These are phyloP conservation scores for Hydrocynus forskahlii DNA, from an alignment of 2,797 vertebrate genomes.

Conservation along the genomic window DNA sequence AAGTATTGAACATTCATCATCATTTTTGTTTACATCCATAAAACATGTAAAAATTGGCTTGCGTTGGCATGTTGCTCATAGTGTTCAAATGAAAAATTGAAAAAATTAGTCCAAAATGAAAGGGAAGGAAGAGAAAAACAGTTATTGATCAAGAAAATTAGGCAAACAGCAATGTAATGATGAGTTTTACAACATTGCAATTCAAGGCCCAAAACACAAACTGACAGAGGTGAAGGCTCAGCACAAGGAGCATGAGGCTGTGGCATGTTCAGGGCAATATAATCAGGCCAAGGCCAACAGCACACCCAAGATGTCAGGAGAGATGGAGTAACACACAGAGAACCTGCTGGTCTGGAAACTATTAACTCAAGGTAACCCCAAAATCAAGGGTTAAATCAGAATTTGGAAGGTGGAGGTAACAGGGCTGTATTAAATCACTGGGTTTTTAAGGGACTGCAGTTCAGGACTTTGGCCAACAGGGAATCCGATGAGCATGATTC, in stretches of 20 bases:
- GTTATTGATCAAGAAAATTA: slow-evolving; percentile 18
- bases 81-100: not conserved
- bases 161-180: slow-evolving; percentile 38
- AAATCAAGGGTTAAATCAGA: not conserved
- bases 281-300: slow-evolving; percentile 42
- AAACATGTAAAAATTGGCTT: slow-evolving; percentile 31
- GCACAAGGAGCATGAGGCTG: slow-evolving; percentile 12
- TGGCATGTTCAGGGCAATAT: slow-evolving; percentile 25
- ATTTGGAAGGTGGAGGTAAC: not conserved
- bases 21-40: slow-evolving; percentile 31
- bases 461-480: not conserved
- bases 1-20: slow-evolving; percentile 41
- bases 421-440: not conserved
- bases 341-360: slow-evolving; percentile 52
- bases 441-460: not conserved
- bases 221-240: slow-evolving; percentile 33
- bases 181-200: slow-evolving; percentile 27
- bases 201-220: slow-evolving; percentile 25
- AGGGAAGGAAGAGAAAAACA: not conserved
- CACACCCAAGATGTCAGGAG: slow-evolving; percentile 36
- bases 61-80: slow-evolving; percentile 16
- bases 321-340: slow-evolving; percentile 41
- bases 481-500: not conserved
- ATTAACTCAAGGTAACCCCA: slow-evolving; percentile 31
- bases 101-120: slow-evolving; percentile 17